These are phyloP conservation scores for Heliconius eleuchia DNA, from an alignment of 1,140 invertebrate species.

Conservation along the genomic window DNA sequence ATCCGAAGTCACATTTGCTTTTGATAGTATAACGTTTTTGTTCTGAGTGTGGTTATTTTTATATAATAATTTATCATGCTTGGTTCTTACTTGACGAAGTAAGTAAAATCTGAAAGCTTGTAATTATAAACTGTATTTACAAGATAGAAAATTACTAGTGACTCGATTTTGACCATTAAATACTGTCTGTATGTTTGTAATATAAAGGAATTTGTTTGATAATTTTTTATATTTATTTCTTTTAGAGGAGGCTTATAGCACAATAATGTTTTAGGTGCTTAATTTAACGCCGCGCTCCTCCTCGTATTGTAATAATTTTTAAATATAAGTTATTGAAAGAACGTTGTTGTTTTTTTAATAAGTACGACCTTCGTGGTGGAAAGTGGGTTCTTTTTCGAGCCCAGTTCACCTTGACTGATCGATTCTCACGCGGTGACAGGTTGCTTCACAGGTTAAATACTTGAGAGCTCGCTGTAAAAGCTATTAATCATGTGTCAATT, in stretches of 20 bases:
- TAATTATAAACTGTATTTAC: conserved; percentile 4
- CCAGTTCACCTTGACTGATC: conserved; percentile 70
- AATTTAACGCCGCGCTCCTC: conserved; percentile 37
- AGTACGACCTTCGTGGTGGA: conserved; percentile 59
- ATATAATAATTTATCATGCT: conserved; percentile 29
- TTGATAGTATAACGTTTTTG: conserved; percentile 4
- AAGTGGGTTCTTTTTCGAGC: conserved; percentile 66
- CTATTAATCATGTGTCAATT: conserved; percentile 21
- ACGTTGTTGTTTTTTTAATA: conserved; percentile 56
- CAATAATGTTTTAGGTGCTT: conserved; percentile 31
- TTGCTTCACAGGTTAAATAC: conserved; percentile 40
- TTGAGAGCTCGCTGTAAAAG: conserved; percentile 7
- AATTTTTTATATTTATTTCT: conserved; percentile 31
- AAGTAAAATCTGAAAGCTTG: conserved; percentile 20
- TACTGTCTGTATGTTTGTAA: conserved; percentile 1
- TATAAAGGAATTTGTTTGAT: conserved; percentile 9
- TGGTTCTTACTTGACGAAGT: conserved; percentile 35
- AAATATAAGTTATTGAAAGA: conserved; percentile 69
- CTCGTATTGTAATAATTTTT: conserved; percentile 51
- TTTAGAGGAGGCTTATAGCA: conserved; percentile 24
- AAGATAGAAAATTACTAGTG: background rate
- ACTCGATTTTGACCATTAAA: background rate
- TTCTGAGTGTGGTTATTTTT: conserved; percentile 6
- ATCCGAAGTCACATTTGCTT: conserved; percentile 12
- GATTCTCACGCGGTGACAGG: conserved; percentile 63